Base-by-base conservation (phyloP, 2,113 vertebrate species). In the Pithys albifrons region DNA sequence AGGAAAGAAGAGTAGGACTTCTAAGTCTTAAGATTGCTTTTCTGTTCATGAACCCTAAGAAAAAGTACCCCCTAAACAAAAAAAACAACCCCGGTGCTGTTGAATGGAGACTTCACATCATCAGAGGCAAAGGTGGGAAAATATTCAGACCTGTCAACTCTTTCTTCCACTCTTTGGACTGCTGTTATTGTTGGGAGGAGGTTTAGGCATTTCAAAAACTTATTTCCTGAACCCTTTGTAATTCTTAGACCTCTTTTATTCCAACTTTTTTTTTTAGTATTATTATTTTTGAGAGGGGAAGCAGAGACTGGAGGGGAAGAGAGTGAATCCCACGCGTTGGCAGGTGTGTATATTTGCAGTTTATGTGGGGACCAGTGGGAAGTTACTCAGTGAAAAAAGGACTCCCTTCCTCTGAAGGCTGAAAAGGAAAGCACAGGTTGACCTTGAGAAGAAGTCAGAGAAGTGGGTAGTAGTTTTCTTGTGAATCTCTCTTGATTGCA, bases 1-100 rank as follows among this genome's bases (percentile, higher is more conserved):
- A 98, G 97, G 95, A 96, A 98, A 95, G 96, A 95, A 97, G 87
- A 24, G 19, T 74, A 96, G 98, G 98, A 97, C 88, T 96, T 97
- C 93, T 83, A 59, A 91, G 93, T 97, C 96, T 93, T 96, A 94
- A 90, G 70, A 97, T 97, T 97, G 96, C 88, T 98, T 98, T 96
- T 96, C 96, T 70, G 55, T 59, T 94, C 94, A 88, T 51, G 66
- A 98, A 97, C 94, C 96, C 97, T 96, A 96, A 96, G 27, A 77
- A 95, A 89, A 75, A 70, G 18, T 3, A 70, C 16, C 29, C 25
- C 49, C 13, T 9, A 49, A 72, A 84, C 51, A 52, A 52, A 52
- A 52, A 27, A 77, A 90, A 96, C 91, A 83, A 95, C 93, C 88
- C 31, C 5, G 0, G 13, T 1, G 4, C 4, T 18, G 14, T 66